Percentiles rank a stretch among this genome's conserved stretches.
Conservation (phyloP, 1,140 invertebrate species). For the Drosophila murphyi region DNA sequence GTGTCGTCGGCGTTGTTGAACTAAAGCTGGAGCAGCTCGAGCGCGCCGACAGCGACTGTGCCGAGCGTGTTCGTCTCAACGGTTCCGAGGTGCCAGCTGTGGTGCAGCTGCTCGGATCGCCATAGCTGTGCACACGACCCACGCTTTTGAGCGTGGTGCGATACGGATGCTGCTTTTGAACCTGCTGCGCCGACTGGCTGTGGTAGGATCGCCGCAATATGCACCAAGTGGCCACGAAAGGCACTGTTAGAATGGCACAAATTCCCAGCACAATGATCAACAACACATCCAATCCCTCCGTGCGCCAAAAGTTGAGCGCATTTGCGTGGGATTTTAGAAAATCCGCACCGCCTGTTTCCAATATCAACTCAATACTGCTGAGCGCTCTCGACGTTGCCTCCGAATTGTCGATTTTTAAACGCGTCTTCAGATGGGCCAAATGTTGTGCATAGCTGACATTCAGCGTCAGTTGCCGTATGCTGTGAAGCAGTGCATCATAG, state of each 20-base stretch:
- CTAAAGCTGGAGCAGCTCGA: conserved; percentile 65
- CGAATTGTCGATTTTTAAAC: conserved; percentile 52
- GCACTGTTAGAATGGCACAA: conserved; percentile 65
- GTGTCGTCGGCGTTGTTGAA: conserved; percentile 49
- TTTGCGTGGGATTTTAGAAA: conserved; percentile 84
- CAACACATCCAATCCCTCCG: conserved; percentile 84
- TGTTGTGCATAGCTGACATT: conserved; percentile 66
- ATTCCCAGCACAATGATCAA: conserved; percentile 71
- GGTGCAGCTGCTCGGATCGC: conserved; percentile 48
- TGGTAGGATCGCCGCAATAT: conserved; percentile 73
- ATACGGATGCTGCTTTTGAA: conserved; percentile 35
- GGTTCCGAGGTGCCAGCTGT: conserved; percentile 37
- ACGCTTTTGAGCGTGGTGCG: conserved; percentile 50
- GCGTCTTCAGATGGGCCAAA: conserved; percentile 81
- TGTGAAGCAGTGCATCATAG: conserved; percentile 66
- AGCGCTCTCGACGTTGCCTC: conserved; percentile 82
- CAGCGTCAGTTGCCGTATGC: conserved; percentile 67
- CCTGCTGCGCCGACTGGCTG: conserved; percentile 55
- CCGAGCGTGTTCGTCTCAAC: conserved; percentile 58
- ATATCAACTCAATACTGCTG: conserved; percentile 86
- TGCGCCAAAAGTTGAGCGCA: conserved; percentile 83
- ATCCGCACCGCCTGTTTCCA: conserved; percentile 84
- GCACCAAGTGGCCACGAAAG: conserved; percentile 73
- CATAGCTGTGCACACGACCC: conserved; percentile 62
- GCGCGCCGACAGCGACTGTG: conserved; percentile 63